These are phyloP conservation scores for Neosalanx taihuensis DNA, from an alignment of 2,797 vertebrate genomes.

Conservation along the genomic window DNA sequence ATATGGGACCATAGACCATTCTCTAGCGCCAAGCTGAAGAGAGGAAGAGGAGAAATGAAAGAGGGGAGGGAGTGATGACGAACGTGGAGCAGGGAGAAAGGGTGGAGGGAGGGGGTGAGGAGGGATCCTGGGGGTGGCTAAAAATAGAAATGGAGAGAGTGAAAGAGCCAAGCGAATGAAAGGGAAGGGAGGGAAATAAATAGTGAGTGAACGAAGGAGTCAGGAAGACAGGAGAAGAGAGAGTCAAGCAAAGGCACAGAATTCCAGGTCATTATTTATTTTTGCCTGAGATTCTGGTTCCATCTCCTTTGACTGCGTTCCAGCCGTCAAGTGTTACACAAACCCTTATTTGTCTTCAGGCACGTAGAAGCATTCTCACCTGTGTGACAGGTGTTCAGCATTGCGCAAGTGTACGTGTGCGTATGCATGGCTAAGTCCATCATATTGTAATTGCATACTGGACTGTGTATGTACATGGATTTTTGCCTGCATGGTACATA, in stretches of 20 bases:
- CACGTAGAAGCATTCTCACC: not conserved
- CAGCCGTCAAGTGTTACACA: not conserved
- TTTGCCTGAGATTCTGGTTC: too few species aligned
- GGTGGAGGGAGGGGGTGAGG: slow-evolving; percentile 56
- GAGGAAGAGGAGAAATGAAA: slow-evolving; percentile 35
- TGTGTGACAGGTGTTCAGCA: not conserved
- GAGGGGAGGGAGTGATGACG: slow-evolving; percentile 65
- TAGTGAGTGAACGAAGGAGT: slow-evolving; percentile 21
- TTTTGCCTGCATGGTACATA: not conserved
- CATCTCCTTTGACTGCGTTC: slow-evolving; percentile 26
- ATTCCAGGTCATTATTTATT: slow-evolving; percentile 61
- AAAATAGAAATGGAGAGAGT: slow-evolving; percentile 74
- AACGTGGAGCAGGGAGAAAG: slow-evolving; percentile 59
- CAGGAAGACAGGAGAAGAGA: slow-evolving; percentile 30
- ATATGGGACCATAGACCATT: slow-evolving; percentile 60
- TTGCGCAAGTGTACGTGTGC: not conserved
- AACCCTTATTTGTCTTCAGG: not conserved
- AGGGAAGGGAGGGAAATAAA: slow-evolving; percentile 44
- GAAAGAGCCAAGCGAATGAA: slow-evolving; percentile 46
- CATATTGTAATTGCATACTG: not conserved
- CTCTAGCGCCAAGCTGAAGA: slow-evolving; percentile 58
- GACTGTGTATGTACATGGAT: not conserved
- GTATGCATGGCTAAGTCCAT: not conserved
- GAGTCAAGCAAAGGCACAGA: slow-evolving; percentile 40
- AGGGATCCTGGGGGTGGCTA: slow-evolving; percentile 76